Evolutionary conservation across 2,888 invertebrate genomes (phyloP).

Genomic region (Brachyopa scutellaris): DNA sequence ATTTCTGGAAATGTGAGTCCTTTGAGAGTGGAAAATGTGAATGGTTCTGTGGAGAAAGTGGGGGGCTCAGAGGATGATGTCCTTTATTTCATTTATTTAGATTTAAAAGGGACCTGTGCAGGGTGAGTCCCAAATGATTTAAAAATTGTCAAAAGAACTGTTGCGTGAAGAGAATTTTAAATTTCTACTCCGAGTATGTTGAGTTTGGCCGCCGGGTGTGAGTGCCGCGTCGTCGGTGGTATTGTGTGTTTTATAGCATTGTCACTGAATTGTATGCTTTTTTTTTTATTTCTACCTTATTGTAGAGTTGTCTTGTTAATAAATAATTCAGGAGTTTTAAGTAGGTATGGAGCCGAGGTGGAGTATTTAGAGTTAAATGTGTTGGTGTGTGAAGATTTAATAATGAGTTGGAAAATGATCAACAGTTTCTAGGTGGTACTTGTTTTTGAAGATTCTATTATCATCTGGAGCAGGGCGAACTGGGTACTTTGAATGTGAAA

Average conservation of each 20-base stretch:
- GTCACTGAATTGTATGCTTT: constrained; percentile 22
- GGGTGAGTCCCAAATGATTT: constrained; percentile 43
- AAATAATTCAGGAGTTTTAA: constrained; percentile 29
- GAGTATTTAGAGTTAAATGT: constrained; percentile 14
- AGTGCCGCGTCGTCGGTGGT: not conserved
- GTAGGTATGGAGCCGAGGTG: not conserved
- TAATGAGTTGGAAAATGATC: constrained; percentile 34
- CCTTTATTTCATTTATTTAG: constrained; percentile 43
- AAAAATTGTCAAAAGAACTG: constrained; percentile 56
- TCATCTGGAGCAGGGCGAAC: no score
- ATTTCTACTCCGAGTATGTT: no score
- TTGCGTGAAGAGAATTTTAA: constrained; percentile 58
- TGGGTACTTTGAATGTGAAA: no score
- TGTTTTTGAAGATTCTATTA: no score
- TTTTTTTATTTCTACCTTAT: not conserved
- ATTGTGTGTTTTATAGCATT: constrained; percentile 42
- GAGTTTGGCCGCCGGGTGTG: no score
- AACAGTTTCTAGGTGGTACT: no score
- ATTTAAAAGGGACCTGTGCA: constrained; percentile 30
- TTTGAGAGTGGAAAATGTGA: constrained; percentile 32
- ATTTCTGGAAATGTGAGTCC: constrained; percentile 31
- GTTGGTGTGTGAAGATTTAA: constrained; percentile 20
- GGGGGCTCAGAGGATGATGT: not conserved
- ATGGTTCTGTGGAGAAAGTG: not conserved
- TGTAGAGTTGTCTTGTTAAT: constrained; percentile 16